Conservation (phyloP, 2,888 invertebrate genomes). For the Sicus ferrugineus region DNA sequence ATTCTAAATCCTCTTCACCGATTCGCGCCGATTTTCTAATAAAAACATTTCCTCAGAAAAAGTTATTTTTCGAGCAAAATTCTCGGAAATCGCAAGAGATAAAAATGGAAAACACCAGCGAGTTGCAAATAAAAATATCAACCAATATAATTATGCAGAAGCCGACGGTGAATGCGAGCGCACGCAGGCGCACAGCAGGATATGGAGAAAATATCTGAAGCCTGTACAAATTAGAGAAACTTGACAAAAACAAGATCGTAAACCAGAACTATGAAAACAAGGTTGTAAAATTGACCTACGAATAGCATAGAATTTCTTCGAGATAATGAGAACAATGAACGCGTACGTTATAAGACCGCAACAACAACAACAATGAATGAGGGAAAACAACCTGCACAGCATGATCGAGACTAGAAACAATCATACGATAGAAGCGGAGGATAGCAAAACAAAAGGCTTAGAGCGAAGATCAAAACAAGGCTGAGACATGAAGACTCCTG, state of each 20-base stretch:
- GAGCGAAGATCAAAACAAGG: not conserved
- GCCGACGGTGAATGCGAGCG: not conserved
- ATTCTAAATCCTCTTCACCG: too few species aligned
- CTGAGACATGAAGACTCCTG: not conserved
- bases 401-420: too few species aligned
- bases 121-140: conserved; percentile 7
- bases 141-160: conserved; percentile 9
- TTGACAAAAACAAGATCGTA: not conserved
- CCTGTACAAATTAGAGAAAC: not conserved
- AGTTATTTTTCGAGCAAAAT: not conserved
- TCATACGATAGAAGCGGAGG: too few species aligned
- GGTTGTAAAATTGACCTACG: not conserved
- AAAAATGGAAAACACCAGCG: not conserved
- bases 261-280: not conserved
- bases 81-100: not conserved
- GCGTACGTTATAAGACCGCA: conserved; percentile 23
- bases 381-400: not conserved
- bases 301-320: not conserved
- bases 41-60: not conserved
- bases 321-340: conserved; percentile 25
- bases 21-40: too few species aligned
- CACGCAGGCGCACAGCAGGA: not conserved
- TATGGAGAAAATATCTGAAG: not conserved
- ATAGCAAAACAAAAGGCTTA: conserved; percentile 11
- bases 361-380: not conserved